Percentiles rank a stretch among this genome's conserved stretches.
These are phyloP conservation scores for Platygyra sinensis DNA, from an alignment of 64 coral and sea anemone genomes.

Conservation along the genomic window DNA sequence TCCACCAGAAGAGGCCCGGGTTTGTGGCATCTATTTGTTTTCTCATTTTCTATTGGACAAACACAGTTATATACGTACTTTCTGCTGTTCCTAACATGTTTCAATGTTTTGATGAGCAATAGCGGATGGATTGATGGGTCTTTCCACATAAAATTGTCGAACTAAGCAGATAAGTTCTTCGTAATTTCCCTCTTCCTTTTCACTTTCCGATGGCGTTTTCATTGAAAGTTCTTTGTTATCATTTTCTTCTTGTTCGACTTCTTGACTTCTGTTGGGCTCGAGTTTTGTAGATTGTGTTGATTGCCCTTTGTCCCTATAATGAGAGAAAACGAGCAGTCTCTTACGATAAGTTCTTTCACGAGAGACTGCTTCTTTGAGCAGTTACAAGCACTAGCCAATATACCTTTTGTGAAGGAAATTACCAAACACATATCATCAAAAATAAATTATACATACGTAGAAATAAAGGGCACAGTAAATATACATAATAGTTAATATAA, in stretches of 20 bases:
- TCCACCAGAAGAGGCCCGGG: no score
- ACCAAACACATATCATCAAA: no score
- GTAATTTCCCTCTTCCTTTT: slow-evolving; percentile 64
- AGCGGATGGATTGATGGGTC: slow-evolving; percentile 81
- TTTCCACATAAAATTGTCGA: slow-evolving; percentile 90
- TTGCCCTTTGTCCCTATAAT: not conserved
- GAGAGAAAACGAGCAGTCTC: not conserved
- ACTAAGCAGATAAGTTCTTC: slow-evolving; percentile 94
- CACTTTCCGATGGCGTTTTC: not conserved
- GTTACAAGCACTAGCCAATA: no score
- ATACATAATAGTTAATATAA: no score
- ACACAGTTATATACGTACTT: not conserved
- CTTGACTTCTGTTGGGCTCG: not conserved
- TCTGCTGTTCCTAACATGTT: slow-evolving; percentile 60
- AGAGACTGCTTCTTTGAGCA: no score
- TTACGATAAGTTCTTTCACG: no score
- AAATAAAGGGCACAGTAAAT: no score
- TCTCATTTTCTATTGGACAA: no score
- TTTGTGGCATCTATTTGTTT: no score
- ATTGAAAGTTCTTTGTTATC: not conserved
- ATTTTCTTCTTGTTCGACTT: not conserved
- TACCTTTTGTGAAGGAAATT: no score
- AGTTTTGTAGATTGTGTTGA: not conserved
- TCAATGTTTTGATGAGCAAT: slow-evolving; percentile 90
- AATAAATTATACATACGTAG: no score